phyloP scores from a whole-genome alignment of 2,888 invertebrate species.

The Periphyllus acericola region DNA sequence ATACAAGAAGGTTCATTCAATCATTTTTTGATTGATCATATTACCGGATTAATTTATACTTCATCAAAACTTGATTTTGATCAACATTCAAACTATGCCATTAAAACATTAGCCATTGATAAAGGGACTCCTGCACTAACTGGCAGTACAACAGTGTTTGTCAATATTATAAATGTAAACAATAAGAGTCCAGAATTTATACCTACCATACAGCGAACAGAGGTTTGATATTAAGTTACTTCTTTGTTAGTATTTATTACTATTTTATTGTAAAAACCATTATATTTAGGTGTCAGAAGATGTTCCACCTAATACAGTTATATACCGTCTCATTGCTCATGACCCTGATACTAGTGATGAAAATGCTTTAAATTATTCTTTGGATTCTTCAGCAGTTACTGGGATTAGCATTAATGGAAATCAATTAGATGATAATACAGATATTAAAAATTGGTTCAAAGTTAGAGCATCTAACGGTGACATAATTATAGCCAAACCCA shows the following conservation, averaged over 20 bases:
- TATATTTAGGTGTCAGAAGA: constrained; percentile 77
- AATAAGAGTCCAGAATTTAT: constrained; percentile 87
- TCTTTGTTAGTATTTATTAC: background rate
- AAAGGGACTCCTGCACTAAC: constrained; percentile 82
- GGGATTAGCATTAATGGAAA: constrained; percentile 65
- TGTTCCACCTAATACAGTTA: constrained; percentile 76
- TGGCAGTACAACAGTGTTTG: constrained; percentile 81
- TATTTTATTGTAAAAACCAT: constrained; percentile 15
- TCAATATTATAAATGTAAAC: constrained; percentile 85
- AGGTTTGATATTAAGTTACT: constrained; percentile 69
- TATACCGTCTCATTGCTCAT: constrained; percentile 78
- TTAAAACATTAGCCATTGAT: constrained; percentile 85
- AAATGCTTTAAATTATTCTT: constrained; percentile 75
- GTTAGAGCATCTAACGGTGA: constrained; percentile 72
- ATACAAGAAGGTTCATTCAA: constrained; percentile 87
- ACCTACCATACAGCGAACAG: constrained; percentile 81
- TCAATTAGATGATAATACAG: constrained; percentile 40
- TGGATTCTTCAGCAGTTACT: constrained; percentile 79
- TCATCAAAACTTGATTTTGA: constrained; percentile 85
- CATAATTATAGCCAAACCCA: constrained; percentile 74
- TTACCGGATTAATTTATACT: constrained; percentile 80
- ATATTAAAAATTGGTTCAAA: constrained; percentile 73
- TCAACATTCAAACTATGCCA: constrained; percentile 79
- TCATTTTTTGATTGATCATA: constrained; percentile 83
- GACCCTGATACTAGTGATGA: constrained; percentile 82